Conservation (phyloP, 2,797 vertebrate species). For the Gymnopithys bicolor region DNA sequence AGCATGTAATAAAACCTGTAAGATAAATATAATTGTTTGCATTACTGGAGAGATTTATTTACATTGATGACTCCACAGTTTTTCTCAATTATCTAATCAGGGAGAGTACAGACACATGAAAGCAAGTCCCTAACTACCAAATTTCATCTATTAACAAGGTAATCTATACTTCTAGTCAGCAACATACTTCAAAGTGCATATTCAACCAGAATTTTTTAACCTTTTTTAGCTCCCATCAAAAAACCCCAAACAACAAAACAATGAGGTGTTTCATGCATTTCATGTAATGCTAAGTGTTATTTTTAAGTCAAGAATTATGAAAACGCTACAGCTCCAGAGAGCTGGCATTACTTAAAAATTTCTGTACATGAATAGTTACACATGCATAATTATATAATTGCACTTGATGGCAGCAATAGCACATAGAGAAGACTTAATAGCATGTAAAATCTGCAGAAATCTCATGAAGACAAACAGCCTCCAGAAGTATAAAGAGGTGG, state of each 20-base stretch:
- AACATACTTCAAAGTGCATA: not conserved
- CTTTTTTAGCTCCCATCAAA: slow-evolving; percentile 15
- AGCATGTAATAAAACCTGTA: not conserved
- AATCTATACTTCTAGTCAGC: not conserved
- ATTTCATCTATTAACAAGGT: not conserved
- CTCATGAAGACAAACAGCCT: slow-evolving; percentile 23
- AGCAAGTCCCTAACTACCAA: not conserved
- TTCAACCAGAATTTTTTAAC: slow-evolving; percentile 1
- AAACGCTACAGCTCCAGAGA: not conserved
- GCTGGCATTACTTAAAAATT: slow-evolving; percentile 39
- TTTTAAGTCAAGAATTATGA: slow-evolving; percentile 12
- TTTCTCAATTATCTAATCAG: not conserved
- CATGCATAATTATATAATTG: slow-evolving; percentile 68
- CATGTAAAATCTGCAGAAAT: not conserved
- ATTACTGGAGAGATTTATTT: not conserved
- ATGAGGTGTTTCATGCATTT: not conserved
- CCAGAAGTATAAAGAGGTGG: slow-evolving; percentile 13
- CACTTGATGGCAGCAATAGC: slow-evolving; percentile 75
- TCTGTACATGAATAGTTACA: slow-evolving; percentile 14
- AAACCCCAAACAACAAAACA: not conserved
- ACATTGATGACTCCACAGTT: not conserved
- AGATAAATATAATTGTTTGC: not conserved
- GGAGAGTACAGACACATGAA: not conserved
- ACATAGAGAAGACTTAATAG: slow-evolving; percentile 57
- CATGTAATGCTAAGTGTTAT: not conserved